Base-by-base conservation (phyloP, 2,888 invertebrate species). In the Drosophila cognata region DNA sequence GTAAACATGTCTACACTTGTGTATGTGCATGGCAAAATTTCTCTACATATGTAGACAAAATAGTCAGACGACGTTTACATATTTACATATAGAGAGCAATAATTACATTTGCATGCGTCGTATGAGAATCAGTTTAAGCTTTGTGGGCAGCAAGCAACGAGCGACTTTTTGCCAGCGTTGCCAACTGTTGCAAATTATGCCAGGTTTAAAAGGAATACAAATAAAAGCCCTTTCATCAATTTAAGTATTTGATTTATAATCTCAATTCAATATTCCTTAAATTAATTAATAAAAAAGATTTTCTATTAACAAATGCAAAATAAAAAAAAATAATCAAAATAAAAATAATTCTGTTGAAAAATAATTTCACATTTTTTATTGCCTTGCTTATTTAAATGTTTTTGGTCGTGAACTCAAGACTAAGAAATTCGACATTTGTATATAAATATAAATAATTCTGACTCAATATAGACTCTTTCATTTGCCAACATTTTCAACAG, bases 101-200 rank as follows among this genome's bases (percentile, higher is more conserved):
- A 62, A 73, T 59, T 62, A 67, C 48, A 52, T 60, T 62, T 50
- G n/a, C 33, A 69, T 41, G 28, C 35, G 53, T 18, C 35, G 52
- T 16, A 38, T 21, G 29, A 5, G 64, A 18, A 29, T 35, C 28
- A 36, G 36, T 33, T 25, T 36, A 64, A 18, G 16, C 33, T 11
- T 53, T 53, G 25, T 35, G 21, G 61, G 35, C 16, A 48, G 28
- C 10, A 67, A 28, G 28, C 21, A 21, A 13, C 31, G 8, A 4
- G 13, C 21, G 31, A 8, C 21, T 29, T 63, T 38, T 64, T 60
- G 43, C 13, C 46, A 38, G 50, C 46, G 46, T 81, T 66, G 60
- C 73, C 73, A 82, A 76, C 84, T 84, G 79, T 73, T 84, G 82
- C 82, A 35, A 81, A 64, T 57, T 29, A 51, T 29, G 28, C 25